Percentiles rank a stretch among this genome's conserved stretches.
Evolutionary conservation across 2,888 invertebrate species (phyloP).

Genomic region (Ennomos quercinarius): DNA sequence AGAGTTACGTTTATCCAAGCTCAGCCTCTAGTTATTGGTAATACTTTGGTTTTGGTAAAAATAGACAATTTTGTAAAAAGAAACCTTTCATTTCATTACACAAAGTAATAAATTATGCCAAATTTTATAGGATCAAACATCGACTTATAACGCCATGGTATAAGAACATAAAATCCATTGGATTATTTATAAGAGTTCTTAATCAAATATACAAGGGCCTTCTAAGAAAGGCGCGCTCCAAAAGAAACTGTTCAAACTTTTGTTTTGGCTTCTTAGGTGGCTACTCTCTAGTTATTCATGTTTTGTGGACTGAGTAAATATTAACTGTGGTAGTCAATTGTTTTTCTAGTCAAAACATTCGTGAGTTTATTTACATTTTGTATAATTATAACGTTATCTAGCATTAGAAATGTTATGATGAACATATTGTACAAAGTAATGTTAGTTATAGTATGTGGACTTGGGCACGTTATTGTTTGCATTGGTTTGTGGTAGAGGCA

Average conservation of each 20-base stretch:
- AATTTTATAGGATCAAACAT: conserved; percentile 20
- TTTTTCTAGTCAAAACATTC: conserved; percentile 15
- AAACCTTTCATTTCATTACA: neutral
- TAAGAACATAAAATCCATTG: conserved; percentile 21
- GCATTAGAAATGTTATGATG: too few species aligned
- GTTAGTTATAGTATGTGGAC: too few species aligned
- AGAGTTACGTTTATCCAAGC: too few species aligned
- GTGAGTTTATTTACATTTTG: conserved; percentile 6
- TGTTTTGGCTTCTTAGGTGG: conserved; percentile 79
- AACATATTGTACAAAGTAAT: too few species aligned
- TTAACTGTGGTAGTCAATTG: conserved; percentile 42
- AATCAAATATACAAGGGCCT: conserved; percentile 70
- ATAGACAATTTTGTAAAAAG: too few species aligned
- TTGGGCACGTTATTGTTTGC: too few species aligned
- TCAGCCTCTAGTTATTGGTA: too few species aligned
- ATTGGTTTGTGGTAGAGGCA: neutral
- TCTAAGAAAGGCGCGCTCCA: conserved; percentile 64
- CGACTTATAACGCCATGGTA: neutral
- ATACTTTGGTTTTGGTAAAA: too few species aligned
- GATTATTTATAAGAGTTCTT: conserved; percentile 72
- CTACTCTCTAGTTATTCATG: conserved; percentile 57
- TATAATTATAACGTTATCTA: neutral
- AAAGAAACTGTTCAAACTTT: conserved; percentile 66
- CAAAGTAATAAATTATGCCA: conserved; percentile 9
- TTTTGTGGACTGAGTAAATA: conserved; percentile 58